Evolutionary conservation across 2,113 vertebrate genomes (phyloP).

Genomic region (Calidris pugnax): DNA sequence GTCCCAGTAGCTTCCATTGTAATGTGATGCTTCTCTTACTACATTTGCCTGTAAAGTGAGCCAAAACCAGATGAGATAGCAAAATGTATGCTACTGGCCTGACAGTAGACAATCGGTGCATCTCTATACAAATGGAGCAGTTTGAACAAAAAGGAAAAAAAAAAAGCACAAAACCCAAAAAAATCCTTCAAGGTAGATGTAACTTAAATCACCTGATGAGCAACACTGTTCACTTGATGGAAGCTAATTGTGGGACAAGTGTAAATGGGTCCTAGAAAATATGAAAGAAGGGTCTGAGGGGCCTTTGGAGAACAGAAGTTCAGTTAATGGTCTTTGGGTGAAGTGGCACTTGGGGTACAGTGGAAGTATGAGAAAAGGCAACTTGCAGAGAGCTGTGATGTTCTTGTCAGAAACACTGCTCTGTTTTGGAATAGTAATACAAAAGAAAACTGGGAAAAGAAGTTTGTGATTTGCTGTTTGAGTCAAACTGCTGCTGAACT

Average conservation of each 20-base stretch:
- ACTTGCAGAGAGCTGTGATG: background rate
- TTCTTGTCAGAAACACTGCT: background rate
- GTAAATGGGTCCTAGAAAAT: background rate
- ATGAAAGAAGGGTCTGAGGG: background rate
- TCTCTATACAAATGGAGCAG: background rate
- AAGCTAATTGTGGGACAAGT: background rate
- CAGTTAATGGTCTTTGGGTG: background rate
- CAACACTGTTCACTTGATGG: background rate
- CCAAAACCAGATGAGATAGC: background rate
- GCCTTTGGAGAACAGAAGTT: background rate
- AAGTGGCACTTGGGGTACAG: too few species aligned
- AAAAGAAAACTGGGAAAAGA: background rate
- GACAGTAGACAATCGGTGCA: background rate
- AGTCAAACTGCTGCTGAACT: background rate
- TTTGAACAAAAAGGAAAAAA: background rate
- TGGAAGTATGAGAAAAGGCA: background rate
- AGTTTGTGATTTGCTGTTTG: background rate
- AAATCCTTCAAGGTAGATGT: background rate
- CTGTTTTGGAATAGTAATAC: background rate
- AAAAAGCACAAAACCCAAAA: too few species aligned
- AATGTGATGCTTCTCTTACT: background rate
- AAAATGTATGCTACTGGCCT: background rate
- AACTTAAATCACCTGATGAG: background rate
- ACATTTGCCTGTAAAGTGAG: background rate
- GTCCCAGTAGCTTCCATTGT: background rate